Evolutionary conservation across 2,797 vertebrate species (phyloP).

Genomic region (Rhadinocentrus ornatus): DNA sequence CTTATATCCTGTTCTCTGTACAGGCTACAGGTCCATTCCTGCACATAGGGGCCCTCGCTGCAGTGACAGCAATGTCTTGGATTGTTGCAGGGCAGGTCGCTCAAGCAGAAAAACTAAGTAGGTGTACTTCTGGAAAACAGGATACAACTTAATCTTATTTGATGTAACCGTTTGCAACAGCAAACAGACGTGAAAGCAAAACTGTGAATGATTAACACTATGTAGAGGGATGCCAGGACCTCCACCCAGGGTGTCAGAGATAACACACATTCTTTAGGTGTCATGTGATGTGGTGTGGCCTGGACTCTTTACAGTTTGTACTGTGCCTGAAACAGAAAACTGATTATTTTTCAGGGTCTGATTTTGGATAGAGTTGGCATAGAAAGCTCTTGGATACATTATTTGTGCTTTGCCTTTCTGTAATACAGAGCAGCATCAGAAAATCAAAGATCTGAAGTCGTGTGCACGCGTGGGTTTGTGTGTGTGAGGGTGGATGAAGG

Average conservation of each 20-base stretch:
- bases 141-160: slow-evolving; percentile 18
- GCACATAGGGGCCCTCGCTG: slow-evolving; percentile 91
- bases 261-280: slow-evolving; percentile 65
- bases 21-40: slow-evolving; percentile 97
- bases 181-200: slow-evolving; percentile 26
- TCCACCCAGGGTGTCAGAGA: slow-evolving; percentile 58
- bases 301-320: slow-evolving; percentile 27
- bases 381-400: slow-evolving; percentile 20
- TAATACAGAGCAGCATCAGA: slow-evolving; percentile 35
- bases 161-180: slow-evolving; percentile 13
- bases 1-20: slow-evolving; percentile 12
- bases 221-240: slow-evolving; percentile 61
- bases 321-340: slow-evolving; percentile 9
- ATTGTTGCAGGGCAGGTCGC: slow-evolving; percentile 93
- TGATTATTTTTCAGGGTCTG: slow-evolving; percentile 1
- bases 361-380: slow-evolving; percentile 3
- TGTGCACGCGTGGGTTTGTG: slow-evolving; percentile 15
- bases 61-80: slow-evolving; percentile 91
- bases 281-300: slow-evolving; percentile 63
- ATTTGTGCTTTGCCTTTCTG: slow-evolving; percentile 13
- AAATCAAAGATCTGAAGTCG: slow-evolving; percentile 36
- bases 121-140: slow-evolving; percentile 47
- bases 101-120: slow-evolving; percentile 89
- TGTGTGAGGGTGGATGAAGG: slow-evolving; percentile 19
- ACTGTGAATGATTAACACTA: slow-evolving; percentile 74